phyloP scores from a whole-genome alignment of 2,888 invertebrate genomes.

The Spodoptera exigua region DNA sequence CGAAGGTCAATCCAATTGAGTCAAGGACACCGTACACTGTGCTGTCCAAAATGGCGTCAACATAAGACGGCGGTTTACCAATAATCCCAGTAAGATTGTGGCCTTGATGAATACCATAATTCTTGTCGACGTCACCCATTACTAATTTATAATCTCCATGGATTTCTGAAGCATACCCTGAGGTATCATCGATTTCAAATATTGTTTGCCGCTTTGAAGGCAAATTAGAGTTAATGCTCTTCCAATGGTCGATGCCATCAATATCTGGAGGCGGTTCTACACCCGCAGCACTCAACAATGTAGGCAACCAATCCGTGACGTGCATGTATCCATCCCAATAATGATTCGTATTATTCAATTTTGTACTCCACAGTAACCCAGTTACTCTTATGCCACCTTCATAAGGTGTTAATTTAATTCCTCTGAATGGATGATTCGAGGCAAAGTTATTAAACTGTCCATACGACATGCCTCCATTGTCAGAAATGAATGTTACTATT shows the following conservation, averaged over 20 bases:
- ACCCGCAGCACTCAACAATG: constrained; percentile 86
- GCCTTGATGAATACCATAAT: constrained; percentile 72
- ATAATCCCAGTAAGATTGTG: constrained; percentile 70
- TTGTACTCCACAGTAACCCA: constrained; percentile 91
- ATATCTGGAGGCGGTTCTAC: constrained; percentile 66
- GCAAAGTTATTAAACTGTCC: constrained; percentile 93
- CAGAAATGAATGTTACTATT: constrained; percentile 95
- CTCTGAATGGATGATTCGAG: constrained; percentile 94
- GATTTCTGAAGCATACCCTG: constrained; percentile 72
- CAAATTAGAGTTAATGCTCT: constrained; percentile 69
- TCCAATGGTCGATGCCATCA: constrained; percentile 81
- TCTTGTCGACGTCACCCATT: constrained; percentile 64
- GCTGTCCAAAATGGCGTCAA: constrained; percentile 66
- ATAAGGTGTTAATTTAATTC: constrained; percentile 93
- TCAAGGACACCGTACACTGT: constrained; percentile 66
- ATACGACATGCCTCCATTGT: constrained; percentile 95
- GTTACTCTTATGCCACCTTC: constrained; percentile 95
- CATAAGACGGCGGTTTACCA: constrained; percentile 69
- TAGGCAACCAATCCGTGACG: constrained; percentile 95
- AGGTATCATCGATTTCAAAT: constrained; percentile 78
- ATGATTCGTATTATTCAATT: constrained; percentile 76
- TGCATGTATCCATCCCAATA: constrained; percentile 90
- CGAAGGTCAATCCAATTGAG: constrained; percentile 62
- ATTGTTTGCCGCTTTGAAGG: constrained; percentile 70
- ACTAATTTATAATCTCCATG: constrained; percentile 76